phyloP scores from a whole-genome alignment of 2,113 vertebrate genomes.

The Nothobranchius kuhntae region DNA sequence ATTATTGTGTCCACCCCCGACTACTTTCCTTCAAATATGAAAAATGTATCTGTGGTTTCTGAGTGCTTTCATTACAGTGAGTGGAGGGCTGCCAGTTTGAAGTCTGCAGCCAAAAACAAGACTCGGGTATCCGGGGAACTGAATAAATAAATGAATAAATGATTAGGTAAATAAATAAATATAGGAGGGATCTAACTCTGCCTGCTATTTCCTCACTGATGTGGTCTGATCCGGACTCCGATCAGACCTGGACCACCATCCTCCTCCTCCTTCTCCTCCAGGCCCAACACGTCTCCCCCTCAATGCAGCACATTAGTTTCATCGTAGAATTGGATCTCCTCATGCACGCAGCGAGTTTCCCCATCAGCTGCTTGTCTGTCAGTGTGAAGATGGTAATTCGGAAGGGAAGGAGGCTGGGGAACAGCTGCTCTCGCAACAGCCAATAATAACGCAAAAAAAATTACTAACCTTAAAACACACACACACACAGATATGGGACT shows the following conservation, averaged over 20 bases:
- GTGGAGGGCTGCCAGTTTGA: conserved; percentile 54
- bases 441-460: conserved; percentile 79
- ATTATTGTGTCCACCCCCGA: conserved; percentile 37
- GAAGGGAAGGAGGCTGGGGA: conserved; percentile 74
- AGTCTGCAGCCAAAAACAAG: conserved; percentile 61
- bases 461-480: conserved; percentile 71
- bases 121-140: conserved; percentile 29
- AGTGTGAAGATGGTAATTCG: conserved; percentile 79
- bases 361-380: conserved; percentile 77
- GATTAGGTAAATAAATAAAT: conserved; percentile 48
- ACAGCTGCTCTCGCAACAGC: conserved; percentile 83
- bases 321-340: conserved; percentile 75
- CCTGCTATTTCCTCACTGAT: background rate
- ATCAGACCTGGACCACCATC: conserved; percentile 27
- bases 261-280: conserved; percentile 7
- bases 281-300: conserved; percentile 37
- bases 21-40: conserved; percentile 30
- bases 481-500: conserved; percentile 65
- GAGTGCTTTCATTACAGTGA: conserved; percentile 40
- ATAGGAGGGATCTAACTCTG: conserved; percentile 14
- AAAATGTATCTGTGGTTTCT: conserved; percentile 47
- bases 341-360: conserved; percentile 71
- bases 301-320: conserved; percentile 74
- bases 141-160: conserved; percentile 62
- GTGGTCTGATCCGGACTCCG: conserved; percentile 14